Percentiles rank a stretch among this genome's conserved stretches.
Conservation (phyloP, 1,140 invertebrate species). For the Saxidomus purpurata region DNA sequence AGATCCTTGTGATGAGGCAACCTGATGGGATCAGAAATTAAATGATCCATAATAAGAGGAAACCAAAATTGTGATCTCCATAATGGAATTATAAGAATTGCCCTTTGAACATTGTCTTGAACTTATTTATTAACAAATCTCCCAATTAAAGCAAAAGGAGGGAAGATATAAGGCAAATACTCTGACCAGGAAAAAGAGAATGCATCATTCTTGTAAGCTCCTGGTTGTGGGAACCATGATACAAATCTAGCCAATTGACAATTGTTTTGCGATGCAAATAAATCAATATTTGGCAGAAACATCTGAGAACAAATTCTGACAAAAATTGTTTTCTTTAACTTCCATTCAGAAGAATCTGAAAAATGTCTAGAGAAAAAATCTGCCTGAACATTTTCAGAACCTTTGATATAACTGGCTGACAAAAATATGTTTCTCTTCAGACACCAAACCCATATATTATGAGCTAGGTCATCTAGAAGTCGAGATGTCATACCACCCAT, state of each 20-base stretch:
- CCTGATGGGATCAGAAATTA: slow-evolving; percentile 29
- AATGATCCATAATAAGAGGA: not conserved
- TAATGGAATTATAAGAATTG: slow-evolving; percentile 7
- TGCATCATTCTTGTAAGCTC: not conserved
- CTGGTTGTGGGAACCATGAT: slow-evolving; percentile 18
- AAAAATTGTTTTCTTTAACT: slow-evolving; percentile 58
- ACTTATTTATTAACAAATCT: slow-evolving; percentile 11
- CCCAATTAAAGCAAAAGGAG: slow-evolving; percentile 17
- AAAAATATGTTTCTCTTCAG: slow-evolving; percentile 50
- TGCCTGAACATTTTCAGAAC: slow-evolving; percentile 51
- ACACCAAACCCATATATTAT: slow-evolving; percentile 65
- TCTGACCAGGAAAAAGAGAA: slow-evolving; percentile 37
- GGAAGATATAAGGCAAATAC: slow-evolving; percentile 12
- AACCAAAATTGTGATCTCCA: slow-evolving; percentile 13
- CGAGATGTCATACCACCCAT: slow-evolving; percentile 62
- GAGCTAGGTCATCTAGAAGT: slow-evolving; percentile 33
- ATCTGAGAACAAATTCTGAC: slow-evolving; percentile 23
- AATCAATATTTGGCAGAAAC: slow-evolving; percentile 55
- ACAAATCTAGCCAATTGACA: not conserved
- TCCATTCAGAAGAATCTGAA: slow-evolving; percentile 38
- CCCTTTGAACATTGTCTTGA: not conserved
- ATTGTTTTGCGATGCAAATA: slow-evolving; percentile 60
- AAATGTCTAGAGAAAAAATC: slow-evolving; percentile 63
- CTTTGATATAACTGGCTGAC: slow-evolving; percentile 50
- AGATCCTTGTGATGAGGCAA: slow-evolving; percentile 43